Percentiles rank a stretch among this genome's conserved stretches.
Conservation (phyloP, 2,888 invertebrate species). For the Metalampra italica region DNA sequence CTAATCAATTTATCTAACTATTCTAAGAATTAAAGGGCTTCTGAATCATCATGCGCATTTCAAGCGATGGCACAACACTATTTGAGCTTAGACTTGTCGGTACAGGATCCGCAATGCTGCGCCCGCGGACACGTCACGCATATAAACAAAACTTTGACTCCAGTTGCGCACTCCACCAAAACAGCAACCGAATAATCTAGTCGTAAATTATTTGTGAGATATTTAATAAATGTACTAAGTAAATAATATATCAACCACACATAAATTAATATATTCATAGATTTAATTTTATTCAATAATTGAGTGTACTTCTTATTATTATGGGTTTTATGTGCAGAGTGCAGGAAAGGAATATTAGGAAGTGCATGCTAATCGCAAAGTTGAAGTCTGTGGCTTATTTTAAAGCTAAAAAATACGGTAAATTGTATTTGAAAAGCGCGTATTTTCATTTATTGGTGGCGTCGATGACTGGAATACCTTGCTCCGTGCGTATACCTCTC, state of each 20-base stretch:
- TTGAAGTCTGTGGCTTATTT: conserved; percentile 28
- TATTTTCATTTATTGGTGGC: conserved; percentile 23
- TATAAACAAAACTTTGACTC: background rate
- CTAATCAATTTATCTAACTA: too few relatives aligned
- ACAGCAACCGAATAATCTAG: conserved; percentile 2
- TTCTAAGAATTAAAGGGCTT: too few relatives aligned
- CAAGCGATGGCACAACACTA: conserved; percentile 1
- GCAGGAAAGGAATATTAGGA: conserved; percentile 19
- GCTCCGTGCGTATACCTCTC: conserved; percentile 2
- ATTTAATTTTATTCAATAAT: too few relatives aligned
- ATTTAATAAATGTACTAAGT: background rate
- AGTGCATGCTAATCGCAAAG: conserved; percentile 11
- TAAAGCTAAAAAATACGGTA: conserved; percentile 18
- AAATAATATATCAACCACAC: background rate
- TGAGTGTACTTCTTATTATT: too few relatives aligned
- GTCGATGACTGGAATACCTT: conserved; percentile 14
- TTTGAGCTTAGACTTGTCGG: conserved; percentile 13
- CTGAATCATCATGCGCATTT: too few relatives aligned
- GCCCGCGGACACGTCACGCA: background rate
- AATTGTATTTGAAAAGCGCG: conserved; percentile 8
- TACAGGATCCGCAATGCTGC: conserved; percentile 5
- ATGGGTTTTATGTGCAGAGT: conserved; percentile 34
- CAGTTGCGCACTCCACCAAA: background rate
- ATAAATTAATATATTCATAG: background rate
- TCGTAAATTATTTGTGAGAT: conserved; percentile 2